These are phyloP conservation scores for Alsophila aescularia DNA, from an alignment of 2,888 invertebrate species.

Conservation along the genomic window DNA sequence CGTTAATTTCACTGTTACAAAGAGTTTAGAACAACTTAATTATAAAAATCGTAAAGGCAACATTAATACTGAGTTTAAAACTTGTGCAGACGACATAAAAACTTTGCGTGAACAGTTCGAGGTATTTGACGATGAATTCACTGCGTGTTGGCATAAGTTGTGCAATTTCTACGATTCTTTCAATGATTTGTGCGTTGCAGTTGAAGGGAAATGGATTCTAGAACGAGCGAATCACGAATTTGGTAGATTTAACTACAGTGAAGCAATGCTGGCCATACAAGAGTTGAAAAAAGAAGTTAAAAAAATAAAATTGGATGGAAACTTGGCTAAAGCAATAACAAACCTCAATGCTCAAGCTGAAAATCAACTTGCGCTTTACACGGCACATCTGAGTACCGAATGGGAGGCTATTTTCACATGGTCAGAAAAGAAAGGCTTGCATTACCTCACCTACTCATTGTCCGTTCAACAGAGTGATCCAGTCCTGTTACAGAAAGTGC, in stretches of 20 bases:
- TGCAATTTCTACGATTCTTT: slow-evolving; percentile 52
- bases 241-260: slow-evolving; percentile 64
- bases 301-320: slow-evolving; percentile 62
- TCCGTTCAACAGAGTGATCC: slow-evolving; percentile 75
- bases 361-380: slow-evolving; percentile 69
- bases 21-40: slow-evolving; percentile 74
- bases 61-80: slow-evolving; percentile 57
- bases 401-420: slow-evolving; percentile 77
- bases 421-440: slow-evolving; percentile 67
- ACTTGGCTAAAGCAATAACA: slow-evolving; percentile 56
- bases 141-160: slow-evolving; percentile 55
- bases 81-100: slow-evolving; percentile 50
- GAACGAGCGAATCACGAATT: slow-evolving; percentile 71
- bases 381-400: slow-evolving; percentile 71
- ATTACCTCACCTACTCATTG: slow-evolving; percentile 65
- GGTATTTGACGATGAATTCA: slow-evolving; percentile 60
- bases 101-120: slow-evolving; percentile 49
- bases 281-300: slow-evolving; percentile 55
- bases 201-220: slow-evolving; percentile 63
- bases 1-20: slow-evolving; percentile 65
- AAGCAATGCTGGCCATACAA: slow-evolving; percentile 63
- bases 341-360: slow-evolving; percentile 66
- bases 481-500: slow-evolving; percentile 63
- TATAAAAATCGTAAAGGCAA: slow-evolving; percentile 67
- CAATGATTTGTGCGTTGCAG: slow-evolving; percentile 58